Percentiles rank a stretch among this genome's conserved stretches.
These are phyloP conservation scores for Ctenopoma multispine DNA, from an alignment of 2,797 vertebrate species.

Conservation along the genomic window DNA sequence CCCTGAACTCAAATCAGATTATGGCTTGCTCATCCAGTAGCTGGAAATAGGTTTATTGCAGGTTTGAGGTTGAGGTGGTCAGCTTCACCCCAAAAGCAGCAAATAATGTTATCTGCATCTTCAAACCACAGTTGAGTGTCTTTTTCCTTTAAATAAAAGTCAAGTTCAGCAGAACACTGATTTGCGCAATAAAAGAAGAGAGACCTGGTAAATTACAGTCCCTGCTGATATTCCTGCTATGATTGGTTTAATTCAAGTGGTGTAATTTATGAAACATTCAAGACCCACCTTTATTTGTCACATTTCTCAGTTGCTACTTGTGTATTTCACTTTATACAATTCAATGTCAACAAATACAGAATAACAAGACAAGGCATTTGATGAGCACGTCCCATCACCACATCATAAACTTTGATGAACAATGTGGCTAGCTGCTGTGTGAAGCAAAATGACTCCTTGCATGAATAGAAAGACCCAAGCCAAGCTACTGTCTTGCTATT, in stretches of 20 bases:
- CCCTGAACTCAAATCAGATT: conserved; percentile 65
- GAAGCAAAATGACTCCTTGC: conserved; percentile 44
- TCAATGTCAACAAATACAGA: not conserved
- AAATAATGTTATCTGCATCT: conserved; percentile 45
- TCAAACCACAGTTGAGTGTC: conserved; percentile 6
- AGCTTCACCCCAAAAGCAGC: conserved; percentile 25
- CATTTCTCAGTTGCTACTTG: conserved; percentile 3
- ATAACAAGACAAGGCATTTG: conserved; percentile 2
- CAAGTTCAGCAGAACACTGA: conserved; percentile 8
- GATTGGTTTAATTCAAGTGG: conserved; percentile 5
- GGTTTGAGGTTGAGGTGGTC: conserved; percentile 51
- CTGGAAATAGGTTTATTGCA: conserved; percentile 62
- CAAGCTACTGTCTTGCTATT: conserved; percentile 31
- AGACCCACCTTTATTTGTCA: not conserved
- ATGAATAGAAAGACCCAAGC: conserved; percentile 41
- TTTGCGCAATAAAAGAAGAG: not conserved
- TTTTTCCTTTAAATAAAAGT: conserved; percentile 16
- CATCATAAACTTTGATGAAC: conserved; percentile 28
- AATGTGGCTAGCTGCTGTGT: conserved; percentile 7
- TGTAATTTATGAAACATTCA: conserved; percentile 3
- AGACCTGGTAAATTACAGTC: not conserved
- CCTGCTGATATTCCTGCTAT: not conserved
- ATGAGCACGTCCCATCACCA: conserved; percentile 18
- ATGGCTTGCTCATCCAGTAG: conserved; percentile 69
- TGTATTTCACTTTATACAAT: not conserved